phyloP scores from a whole-genome alignment of 2,113 vertebrate genomes.

The Nematolebias whitei region DNA sequence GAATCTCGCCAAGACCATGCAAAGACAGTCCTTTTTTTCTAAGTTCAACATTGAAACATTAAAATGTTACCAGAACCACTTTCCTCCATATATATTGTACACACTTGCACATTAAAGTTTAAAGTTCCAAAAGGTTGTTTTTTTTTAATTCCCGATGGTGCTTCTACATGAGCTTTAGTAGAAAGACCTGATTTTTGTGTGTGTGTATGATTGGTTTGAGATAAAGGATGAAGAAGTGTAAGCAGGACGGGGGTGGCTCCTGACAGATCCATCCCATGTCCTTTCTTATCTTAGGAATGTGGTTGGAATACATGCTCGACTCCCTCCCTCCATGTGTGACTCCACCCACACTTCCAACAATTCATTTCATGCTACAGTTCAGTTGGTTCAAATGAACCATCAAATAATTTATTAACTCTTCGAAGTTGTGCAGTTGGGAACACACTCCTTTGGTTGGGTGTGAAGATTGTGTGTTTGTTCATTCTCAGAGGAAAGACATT shows the following conservation, averaged over 20 bases:
- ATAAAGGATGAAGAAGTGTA: conserved; percentile 16
- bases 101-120: conserved; percentile 6
- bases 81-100: too few relatives aligned
- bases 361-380: conserved; percentile 39
- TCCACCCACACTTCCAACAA: conserved; percentile 59
- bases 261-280: conserved; percentile 64
- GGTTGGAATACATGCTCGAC: conserved; percentile 62
- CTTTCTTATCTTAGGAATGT: conserved; percentile 66
- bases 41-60: too few relatives aligned
- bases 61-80: too few relatives aligned
- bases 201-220: conserved; percentile 26
- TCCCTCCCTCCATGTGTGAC: conserved; percentile 57
- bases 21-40: too few relatives aligned
- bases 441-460: not conserved
- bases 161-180: conserved; percentile 40
- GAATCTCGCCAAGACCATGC: too few relatives aligned
- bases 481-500: too few relatives aligned
- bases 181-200: conserved; percentile 10
- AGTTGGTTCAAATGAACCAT: conserved; percentile 30
- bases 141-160: conserved; percentile 36
- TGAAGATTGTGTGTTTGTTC: not conserved
- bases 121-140: conserved; percentile 13
- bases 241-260: conserved; percentile 43
- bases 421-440: not conserved
- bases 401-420: conserved; percentile 11